A percentile compares a stretch with the other conserved stretches of the same genome.
These are phyloP conservation scores for Thaumatotibia leucotreta DNA, from an alignment of 1,140 invertebrate genomes.

Conservation along the genomic window DNA sequence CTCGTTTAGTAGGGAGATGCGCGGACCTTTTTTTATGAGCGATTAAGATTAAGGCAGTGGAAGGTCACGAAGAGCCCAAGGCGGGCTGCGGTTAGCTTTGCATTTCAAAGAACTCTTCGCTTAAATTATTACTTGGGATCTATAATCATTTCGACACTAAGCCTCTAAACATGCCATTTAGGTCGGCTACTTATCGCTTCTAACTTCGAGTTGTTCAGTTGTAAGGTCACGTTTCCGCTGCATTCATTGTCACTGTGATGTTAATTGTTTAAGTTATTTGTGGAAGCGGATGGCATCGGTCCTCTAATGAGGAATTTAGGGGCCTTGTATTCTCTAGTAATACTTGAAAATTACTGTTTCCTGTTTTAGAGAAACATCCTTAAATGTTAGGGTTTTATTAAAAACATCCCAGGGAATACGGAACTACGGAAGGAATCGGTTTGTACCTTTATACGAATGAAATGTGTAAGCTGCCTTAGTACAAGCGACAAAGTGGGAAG, in stretches of 20 bases:
- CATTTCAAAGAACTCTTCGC: background rate
- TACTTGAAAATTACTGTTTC: background rate
- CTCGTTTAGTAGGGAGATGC: constrained; percentile 2
- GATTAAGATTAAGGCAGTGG: constrained; percentile 6
- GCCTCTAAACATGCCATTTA: background rate
- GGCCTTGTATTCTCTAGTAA: background rate
- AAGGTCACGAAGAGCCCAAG: background rate
- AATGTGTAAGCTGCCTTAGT: too few species aligned
- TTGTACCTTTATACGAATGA: too few species aligned
- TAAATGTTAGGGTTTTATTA: too few species aligned
- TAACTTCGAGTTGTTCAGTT: background rate
- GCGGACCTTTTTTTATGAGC: constrained; percentile 2
- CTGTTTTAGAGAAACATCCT: background rate
- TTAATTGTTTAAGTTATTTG: constrained; percentile 12
- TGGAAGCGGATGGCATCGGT: background rate
- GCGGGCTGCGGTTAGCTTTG: background rate
- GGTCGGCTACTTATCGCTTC: background rate
- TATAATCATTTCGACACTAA: constrained; percentile 4
- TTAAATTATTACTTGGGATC: background rate
- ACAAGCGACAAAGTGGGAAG: too few species aligned
- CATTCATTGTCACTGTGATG: constrained; percentile 1
- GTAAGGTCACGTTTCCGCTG: constrained; percentile 10
- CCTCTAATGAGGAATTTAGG: background rate
- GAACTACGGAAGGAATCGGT: too few species aligned
- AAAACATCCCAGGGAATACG: too few species aligned